phyloP scores from a whole-genome alignment of 1,140 invertebrate species.

The Orius insidiosus region DNA sequence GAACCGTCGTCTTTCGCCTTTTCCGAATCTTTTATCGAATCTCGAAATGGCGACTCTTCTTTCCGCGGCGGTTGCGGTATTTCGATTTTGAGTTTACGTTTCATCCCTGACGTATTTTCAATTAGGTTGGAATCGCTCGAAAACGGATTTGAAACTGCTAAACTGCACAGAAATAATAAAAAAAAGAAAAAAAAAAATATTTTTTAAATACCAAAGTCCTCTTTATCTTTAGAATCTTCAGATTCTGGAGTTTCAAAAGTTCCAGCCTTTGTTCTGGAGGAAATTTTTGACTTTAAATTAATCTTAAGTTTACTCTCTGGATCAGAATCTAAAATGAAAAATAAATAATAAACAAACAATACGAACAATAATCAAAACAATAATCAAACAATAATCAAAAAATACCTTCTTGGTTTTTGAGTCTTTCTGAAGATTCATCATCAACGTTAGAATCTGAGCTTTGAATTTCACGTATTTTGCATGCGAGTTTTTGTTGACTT shows the following conservation, averaged over 20 bases:
- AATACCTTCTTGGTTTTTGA: neutral
- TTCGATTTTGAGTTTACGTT: slow-evolving; percentile 8
- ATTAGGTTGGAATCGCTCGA: too few relatives aligned
- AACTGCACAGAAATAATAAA: too few relatives aligned
- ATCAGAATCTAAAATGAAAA: neutral
- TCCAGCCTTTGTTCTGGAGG: slow-evolving; percentile 18
- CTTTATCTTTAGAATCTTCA: slow-evolving; percentile 17
- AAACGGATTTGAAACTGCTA: too few relatives aligned
- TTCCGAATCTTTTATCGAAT: neutral
- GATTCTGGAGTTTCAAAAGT: slow-evolving; percentile 6
- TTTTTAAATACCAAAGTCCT: slow-evolving; percentile 1
- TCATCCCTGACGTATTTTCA: neutral
- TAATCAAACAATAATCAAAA: too few relatives aligned
- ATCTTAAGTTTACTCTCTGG: neutral
- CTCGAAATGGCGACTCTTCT: neutral
- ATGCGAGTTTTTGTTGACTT: slow-evolving; percentile 7
- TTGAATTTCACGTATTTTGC: too few relatives aligned
- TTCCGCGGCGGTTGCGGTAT: neutral
- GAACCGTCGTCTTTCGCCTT: neutral
- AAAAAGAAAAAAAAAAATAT: too few relatives aligned
- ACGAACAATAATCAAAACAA: too few relatives aligned
- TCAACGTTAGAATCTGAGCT: too few relatives aligned
- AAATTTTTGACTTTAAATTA: slow-evolving; percentile 18
- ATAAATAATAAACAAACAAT: too few relatives aligned
- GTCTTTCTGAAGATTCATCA: too few relatives aligned